Base-by-base conservation (phyloP, 2,888 invertebrate species). In the Aphrophora alni region DNA sequence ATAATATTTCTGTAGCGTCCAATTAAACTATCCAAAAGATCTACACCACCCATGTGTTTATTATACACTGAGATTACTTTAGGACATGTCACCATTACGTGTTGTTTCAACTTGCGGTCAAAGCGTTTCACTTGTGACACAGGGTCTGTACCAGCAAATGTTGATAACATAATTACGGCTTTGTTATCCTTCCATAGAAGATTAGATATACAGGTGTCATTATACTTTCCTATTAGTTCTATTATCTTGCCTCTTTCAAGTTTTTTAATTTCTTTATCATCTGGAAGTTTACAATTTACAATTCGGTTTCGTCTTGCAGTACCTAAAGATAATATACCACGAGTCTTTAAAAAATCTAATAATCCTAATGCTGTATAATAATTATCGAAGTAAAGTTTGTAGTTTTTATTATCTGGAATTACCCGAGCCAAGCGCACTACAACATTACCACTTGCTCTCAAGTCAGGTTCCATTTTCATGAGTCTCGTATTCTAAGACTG, bases 321-420 rank as follows among this genome's bases (percentile, higher is more conserved):
- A 24, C 87, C 87, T 44, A 87, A 38, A 38, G 81, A 77, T 38
- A 83, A 78, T 70, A 87, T 87, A 38, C 86, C 87, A 80, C 84
- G 77, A 75, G 85, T 81, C n/a, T 85, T 80, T 70, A 87, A 75
- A 78, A 84, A 84, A 21, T 74, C 82, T 24, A 86, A 27, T n/a
- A 87, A 82, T 59, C 81, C 83, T 33, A 86, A 7, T 28, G 85
- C 84, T 24, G 86, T 86, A 75, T 85, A 87, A 80, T 85, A 87
- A 82, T 87, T 87, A 78, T 87, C 86, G 82, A 86, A 87, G 83
- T 86, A 88, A 21, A 88, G 24, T 82, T 82, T 77, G 79, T 86
- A 86, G 82, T 87, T 87, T 79, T 84, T 81, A 81, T 76, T 81
- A 27, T 68, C 68, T 69, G 87, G 86, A 75, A 87, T 83, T 33